Conservation (phyloP, 2,113 vertebrate genomes). For the Pomatostomus ruficeps region DNA sequence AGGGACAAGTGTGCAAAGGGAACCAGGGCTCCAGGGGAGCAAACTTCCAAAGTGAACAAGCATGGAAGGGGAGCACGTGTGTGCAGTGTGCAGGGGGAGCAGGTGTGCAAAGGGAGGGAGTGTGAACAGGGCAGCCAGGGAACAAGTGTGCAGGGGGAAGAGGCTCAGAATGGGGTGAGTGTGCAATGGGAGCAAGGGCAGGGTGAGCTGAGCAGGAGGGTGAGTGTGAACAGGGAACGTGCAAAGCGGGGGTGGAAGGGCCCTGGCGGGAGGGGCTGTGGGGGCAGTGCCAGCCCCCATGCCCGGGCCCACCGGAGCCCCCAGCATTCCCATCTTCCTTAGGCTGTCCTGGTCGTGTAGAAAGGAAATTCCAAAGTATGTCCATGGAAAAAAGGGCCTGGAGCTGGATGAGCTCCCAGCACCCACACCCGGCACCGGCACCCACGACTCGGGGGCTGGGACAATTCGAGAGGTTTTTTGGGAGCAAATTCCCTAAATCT, state of each 20-base stretch:
- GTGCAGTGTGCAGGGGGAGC: neutral
- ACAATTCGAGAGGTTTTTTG: neutral
- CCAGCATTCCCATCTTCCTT: neutral
- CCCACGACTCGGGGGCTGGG: rapidly evolving
- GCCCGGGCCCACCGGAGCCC: rapidly evolving
- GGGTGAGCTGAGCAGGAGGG: neutral
- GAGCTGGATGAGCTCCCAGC: neutral
- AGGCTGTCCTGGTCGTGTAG: too few relatives aligned
- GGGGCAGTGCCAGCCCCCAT: neutral
- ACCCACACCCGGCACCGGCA: neutral
- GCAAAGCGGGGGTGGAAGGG: neutral
- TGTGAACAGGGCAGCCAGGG: neutral
- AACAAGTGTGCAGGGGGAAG: neutral
- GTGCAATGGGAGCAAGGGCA: neutral
- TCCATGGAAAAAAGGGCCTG: neutral
- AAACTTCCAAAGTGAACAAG: neutral
- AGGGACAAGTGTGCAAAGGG: neutral
- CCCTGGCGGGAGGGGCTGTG: rapidly evolving
- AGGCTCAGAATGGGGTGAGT: rapidly evolving
- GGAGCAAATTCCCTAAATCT: neutral
- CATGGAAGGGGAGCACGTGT: rapidly evolving
- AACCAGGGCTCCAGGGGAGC: neutral
- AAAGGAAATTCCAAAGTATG: rapidly evolving
- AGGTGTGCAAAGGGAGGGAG: neutral
- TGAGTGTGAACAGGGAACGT: neutral